Conservation (phyloP, 53 echinoderm and acorn worm species). For the Luidia sarsii region DNA sequence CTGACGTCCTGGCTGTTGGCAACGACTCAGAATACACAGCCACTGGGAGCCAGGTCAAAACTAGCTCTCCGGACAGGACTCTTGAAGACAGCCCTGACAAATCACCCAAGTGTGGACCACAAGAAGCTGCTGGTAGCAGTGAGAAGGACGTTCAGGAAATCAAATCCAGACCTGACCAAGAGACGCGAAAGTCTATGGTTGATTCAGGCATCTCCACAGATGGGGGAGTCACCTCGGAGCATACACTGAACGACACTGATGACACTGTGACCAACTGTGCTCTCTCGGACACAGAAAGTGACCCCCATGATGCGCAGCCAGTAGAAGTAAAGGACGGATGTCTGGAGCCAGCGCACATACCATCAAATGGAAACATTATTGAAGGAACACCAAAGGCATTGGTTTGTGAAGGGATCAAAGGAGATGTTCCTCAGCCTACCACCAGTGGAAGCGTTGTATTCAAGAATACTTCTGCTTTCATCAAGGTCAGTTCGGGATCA, state of each 20-base stretch:
- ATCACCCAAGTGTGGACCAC: too few relatives aligned
- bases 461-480: not conserved
- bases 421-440: too few relatives aligned
- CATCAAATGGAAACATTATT: too few relatives aligned
- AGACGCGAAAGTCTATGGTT: not conserved
- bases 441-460: too few relatives aligned
- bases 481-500: not conserved
- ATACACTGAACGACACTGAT: not conserved
- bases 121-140: not conserved
- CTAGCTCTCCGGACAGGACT: too few relatives aligned
- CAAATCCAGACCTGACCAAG: conserved; percentile 29
- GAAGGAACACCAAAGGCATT: too few relatives aligned
- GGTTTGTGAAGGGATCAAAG: too few relatives aligned
- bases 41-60: not conserved
- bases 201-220: conserved; percentile 44
- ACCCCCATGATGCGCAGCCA: not conserved
- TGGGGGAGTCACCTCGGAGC: conserved; percentile 23
- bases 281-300: not conserved
- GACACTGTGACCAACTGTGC: not conserved
- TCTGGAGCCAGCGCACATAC: too few relatives aligned
- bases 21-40: not conserved
- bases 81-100: not conserved
- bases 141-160: conserved; percentile 30
- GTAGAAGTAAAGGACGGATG: too few relatives aligned
- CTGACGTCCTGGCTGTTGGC: not conserved